Conservation (phyloP, 2,113 vertebrate genomes). For the Sinosuthora webbiana region DNA sequence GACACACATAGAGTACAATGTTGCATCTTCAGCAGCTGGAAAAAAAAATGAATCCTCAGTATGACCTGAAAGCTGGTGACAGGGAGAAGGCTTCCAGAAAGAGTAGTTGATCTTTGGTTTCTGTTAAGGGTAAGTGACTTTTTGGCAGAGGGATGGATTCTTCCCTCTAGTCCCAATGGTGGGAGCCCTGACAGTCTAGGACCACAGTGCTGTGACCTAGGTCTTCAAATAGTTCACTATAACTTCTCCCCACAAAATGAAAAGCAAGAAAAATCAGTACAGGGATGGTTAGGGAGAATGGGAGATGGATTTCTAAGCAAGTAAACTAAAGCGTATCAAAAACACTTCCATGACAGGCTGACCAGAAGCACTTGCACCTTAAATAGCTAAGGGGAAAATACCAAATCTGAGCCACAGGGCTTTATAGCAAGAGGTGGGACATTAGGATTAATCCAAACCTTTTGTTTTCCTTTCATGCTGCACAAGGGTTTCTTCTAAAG, state of each 20-base stretch:
- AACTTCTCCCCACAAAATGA: background rate
- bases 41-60: conserved; percentile 30
- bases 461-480: background rate
- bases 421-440: background rate
- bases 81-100: background rate
- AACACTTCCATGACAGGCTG: background rate
- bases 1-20: background rate
- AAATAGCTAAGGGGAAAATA: background rate
- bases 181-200: background rate
- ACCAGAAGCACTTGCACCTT: background rate
- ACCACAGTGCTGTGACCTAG: background rate
- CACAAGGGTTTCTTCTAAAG: background rate
- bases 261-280: background rate
- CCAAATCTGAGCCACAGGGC: background rate
- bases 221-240: background rate
- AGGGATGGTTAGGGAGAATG: background rate
- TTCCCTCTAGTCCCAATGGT: background rate
- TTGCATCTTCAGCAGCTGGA: conserved; percentile 21
- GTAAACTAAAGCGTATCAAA: background rate
- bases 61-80: background rate
- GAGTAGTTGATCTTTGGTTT: background rate
- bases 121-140: background rate
- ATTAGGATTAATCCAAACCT: background rate
- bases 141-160: background rate
- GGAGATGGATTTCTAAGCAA: background rate